Percentiles rank a stretch among this genome's conserved stretches.
phyloP scores from a whole-genome alignment of 2,888 invertebrate genomes.

The Lymantria monacha region DNA sequence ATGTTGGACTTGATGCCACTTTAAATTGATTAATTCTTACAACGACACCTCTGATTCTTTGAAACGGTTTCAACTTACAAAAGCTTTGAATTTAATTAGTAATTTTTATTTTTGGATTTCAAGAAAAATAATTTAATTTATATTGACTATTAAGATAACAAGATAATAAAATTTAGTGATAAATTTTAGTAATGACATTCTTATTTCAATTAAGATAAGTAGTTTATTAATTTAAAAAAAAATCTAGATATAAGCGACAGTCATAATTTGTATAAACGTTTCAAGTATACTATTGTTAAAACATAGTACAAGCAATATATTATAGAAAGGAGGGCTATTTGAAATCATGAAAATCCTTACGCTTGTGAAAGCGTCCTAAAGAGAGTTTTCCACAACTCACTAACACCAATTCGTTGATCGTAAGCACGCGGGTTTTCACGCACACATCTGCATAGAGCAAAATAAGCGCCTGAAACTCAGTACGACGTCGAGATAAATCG shows the following conservation, averaged over 20 bases:
- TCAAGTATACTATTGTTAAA: background rate
- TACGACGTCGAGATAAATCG: conserved; percentile 39
- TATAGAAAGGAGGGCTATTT: conserved; percentile 25
- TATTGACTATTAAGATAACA: background rate
- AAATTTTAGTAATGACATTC: background rate
- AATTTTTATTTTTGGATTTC: background rate
- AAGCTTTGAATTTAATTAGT: conserved; percentile 7
- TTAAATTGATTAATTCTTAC: conserved; percentile 77
- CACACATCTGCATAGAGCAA: conserved; percentile 67
- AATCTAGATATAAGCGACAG: background rate
- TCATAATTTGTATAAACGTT: background rate
- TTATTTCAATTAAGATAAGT: background rate
- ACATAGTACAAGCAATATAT: background rate
- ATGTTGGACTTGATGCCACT: conserved; percentile 75
- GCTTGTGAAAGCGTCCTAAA: conserved; percentile 72
- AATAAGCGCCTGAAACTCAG: conserved; percentile 73
- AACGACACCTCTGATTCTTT: conserved; percentile 62
- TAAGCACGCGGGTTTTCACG: conserved; percentile 74
- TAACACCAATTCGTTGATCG: conserved; percentile 66
- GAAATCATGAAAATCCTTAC: conserved; percentile 62
- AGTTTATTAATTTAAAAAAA: background rate
- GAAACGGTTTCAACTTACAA: conserved; percentile 36
- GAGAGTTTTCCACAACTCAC: conserved; percentile 80
- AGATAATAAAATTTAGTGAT: background rate
- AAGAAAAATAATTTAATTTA: background rate